Evolutionary conservation across 2,888 invertebrate genomes (phyloP).

Genomic region (Ophion obscuratus): DNA sequence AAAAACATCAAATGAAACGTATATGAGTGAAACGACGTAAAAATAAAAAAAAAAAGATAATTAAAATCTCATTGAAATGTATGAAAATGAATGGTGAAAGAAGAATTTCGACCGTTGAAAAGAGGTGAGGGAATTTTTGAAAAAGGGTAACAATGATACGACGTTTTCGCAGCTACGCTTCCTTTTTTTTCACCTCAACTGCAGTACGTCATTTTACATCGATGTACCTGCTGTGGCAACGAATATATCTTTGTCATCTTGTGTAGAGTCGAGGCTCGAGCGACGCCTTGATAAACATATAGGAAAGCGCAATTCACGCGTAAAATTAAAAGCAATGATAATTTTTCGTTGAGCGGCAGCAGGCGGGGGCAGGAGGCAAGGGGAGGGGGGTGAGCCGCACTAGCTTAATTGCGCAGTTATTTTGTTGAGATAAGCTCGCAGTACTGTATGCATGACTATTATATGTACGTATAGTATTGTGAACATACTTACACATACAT

Average conservation of each 20-base stretch:
- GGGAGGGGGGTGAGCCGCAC: constrained; percentile 51
- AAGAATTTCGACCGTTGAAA: no score
- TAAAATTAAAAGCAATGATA: constrained; percentile 49
- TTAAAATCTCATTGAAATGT: no score
- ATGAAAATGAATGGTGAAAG: no score
- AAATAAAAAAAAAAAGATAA: no score
- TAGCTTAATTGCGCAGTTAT: constrained; percentile 78
- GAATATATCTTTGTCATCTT: constrained; percentile 12
- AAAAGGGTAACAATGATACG: no score
- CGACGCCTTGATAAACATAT: constrained; percentile 33
- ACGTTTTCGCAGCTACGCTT: no score
- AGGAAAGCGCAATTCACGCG: constrained; percentile 41
- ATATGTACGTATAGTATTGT: constrained; percentile 36
- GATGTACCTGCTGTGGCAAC: neutral
- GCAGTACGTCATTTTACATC: neutral
- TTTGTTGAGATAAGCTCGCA: constrained; percentile 77
- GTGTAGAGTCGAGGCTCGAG: neutral
- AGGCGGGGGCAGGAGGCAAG: constrained; percentile 31
- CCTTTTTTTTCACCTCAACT: neutral
- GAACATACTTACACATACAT: constrained; percentile 19
- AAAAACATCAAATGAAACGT: no score
- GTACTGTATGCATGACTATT: constrained; percentile 38
- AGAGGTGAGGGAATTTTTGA: no score
- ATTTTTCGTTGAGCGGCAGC: constrained; percentile 59
- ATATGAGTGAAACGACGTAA: no score